Base-by-base conservation (phyloP, 92 coral and sea anemone genomes). In the Phenganax subtilis region DNA sequence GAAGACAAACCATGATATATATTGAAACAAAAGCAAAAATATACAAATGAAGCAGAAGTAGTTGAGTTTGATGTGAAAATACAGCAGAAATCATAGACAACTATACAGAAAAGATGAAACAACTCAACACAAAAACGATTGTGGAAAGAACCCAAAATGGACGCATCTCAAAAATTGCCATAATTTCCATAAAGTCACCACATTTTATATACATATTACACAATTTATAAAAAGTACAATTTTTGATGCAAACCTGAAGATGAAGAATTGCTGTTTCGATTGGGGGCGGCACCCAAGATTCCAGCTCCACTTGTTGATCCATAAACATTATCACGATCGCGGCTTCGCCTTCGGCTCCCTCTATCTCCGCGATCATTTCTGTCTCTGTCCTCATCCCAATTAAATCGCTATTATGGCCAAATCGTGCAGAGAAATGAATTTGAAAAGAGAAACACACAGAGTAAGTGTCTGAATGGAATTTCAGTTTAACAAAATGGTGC, bases 231-330 rank as follows among this genome's bases (percentile, higher is more conserved):
- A 15, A 61, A 61, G 67, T 15, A 66, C 51, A 66, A 37, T 2
- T 37, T 37, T 37, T 37, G 47, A 73, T 78, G 71, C 82, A 65
- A 78, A 78, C 82, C 82, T 78, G 82, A 78, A 25, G 53, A 61
- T 37, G 82, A 57, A n/a, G 72, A 20, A 25, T 10, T 55, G 67
- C 63, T 58, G 29, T 64, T 64, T 31, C 65, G 11, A 44, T 58
- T 64, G 63, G 82, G 82, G 59, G 82, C 82, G 12, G 82, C 82
- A 29, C 82, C 82, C 66, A 78, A 78, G 51, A 78, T 78, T 47
- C 82, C 82, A 28, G 82, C 82, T 6, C 82, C 82, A 60, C 72
- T 15, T 14, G 75, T n/a, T 8, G 82, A 61, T 78, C 71, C 65
- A 10, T 54, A 65, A 61, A 78, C 17, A 47, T 52, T 52, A 58